Evolutionary conservation across 2,888 invertebrate genomes (phyloP).

Genomic region (Hydrotaea cyrtoneurina): DNA sequence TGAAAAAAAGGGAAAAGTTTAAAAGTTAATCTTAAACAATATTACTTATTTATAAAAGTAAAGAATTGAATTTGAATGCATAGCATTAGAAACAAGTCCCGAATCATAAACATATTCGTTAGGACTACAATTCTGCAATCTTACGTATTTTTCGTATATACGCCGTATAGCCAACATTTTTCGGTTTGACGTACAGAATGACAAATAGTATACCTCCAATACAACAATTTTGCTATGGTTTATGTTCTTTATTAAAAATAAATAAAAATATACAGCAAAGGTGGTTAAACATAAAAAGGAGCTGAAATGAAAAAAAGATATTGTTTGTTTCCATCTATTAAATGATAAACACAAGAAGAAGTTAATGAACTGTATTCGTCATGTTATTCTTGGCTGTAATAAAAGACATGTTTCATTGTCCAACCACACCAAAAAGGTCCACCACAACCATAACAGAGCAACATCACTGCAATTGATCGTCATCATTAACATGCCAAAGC

Average conservation of each 20-base stretch:
- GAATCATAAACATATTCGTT: no score
- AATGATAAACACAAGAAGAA: constrained; percentile 13
- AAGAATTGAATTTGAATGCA: no score
- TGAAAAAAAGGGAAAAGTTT: no score
- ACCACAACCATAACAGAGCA: constrained; percentile 60
- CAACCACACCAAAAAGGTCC: constrained; percentile 61
- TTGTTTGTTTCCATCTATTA: neutral
- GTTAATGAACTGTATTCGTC: constrained; percentile 26
- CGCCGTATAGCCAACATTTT: no score
- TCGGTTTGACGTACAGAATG: no score
- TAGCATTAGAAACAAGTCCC: no score
- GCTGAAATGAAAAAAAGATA: constrained; percentile 5
- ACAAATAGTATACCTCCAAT: no score
- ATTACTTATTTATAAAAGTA: no score
- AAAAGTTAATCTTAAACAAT: no score
- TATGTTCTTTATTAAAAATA: constrained; percentile 49
- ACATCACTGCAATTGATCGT: constrained; percentile 45
- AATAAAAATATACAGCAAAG: constrained; percentile 59
- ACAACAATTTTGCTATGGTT: neutral
- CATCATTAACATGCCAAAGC: constrained; percentile 22
- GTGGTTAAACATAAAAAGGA: constrained; percentile 51
- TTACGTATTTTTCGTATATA: no score
- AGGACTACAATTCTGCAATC: no score
- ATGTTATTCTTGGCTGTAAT: constrained; percentile 48
- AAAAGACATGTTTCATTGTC: constrained; percentile 59